Evolutionary conservation across 2,797 vertebrate genomes (phyloP).

Genomic region (Cheirogaleus major): DNA sequence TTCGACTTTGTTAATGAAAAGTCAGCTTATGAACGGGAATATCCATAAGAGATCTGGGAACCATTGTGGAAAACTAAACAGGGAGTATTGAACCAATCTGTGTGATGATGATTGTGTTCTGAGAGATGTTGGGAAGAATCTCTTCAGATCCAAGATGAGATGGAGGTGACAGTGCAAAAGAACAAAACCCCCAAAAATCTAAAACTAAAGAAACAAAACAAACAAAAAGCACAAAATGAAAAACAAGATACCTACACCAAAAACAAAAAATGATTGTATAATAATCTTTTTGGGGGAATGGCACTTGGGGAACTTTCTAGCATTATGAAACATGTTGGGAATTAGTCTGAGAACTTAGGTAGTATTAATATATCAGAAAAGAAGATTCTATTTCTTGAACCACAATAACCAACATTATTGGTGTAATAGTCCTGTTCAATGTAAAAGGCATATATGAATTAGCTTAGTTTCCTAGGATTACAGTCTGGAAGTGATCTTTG

Average conservation of each 20-base stretch:
- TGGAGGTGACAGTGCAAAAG: not conserved
- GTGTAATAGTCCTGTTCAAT: not conserved
- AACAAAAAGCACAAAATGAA: not conserved
- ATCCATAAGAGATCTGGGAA: not conserved
- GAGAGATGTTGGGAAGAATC: not conserved
- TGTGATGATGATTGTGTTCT: rapidly evolving
- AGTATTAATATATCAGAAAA: not conserved
- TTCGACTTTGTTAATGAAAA: not conserved
- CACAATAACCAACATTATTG: not conserved
- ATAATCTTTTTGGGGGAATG: not conserved
- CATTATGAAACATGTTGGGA: not conserved
- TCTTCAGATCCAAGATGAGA: not conserved
- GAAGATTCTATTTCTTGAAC: not conserved
- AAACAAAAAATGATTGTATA: not conserved
- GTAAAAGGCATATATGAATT: not conserved
- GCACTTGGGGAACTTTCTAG: not conserved
- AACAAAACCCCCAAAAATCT: not conserved
- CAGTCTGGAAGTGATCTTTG: not conserved
- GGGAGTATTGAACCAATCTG: not conserved
- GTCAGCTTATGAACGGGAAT: not conserved
- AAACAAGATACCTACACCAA: not conserved
- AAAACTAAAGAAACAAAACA: not conserved
- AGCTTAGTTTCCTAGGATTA: not conserved
- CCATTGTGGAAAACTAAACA: not conserved
- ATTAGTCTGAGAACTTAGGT: not conserved